Evolutionary conservation across 2,797 vertebrate genomes (phyloP), one percentile per base, ranked within the genome.

Genomic region (Trachurus trachurus): DNA sequence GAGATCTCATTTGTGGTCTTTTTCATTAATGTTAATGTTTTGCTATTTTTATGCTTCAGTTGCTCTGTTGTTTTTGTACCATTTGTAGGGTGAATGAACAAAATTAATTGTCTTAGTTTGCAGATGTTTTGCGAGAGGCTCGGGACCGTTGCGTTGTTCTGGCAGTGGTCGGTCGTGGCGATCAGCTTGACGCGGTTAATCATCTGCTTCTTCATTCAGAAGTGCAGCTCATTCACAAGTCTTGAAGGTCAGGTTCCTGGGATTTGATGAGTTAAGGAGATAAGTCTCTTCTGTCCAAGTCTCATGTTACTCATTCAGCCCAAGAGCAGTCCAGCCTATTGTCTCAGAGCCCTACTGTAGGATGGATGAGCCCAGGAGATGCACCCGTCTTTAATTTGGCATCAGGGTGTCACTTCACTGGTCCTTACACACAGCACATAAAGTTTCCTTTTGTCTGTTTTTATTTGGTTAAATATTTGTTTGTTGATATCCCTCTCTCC

Each of bases 231-330:
- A 56, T 44, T 44, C 47, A 60, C 39, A 34, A 13, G 44, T 64
- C 68, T 59, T 72, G 26, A 74, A 39, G 79, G 56, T 87, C 72
- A 72, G 73, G 86, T 91, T 84, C 59, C 77, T 67, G 42, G 56
- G 63, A 76, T 59, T 61, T 34, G 86, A 88, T 84, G 64, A 75
- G 71, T 69, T 45, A 15, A 66, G 54, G 62, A 73, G 85, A 88
- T 85, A 73, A 73, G 76, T 56, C 53, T 66, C 70, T 71, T 74
- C 65, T 64, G n/a, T 68, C 68, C n/a, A 6, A 61, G 82, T 84
- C 29, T 93, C 88, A 40, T 71, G 68, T 93, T 88, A 80, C 88
- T 63, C 61, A 69, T 75, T 80, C 15, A 70, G 34, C 21, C 73
- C 50, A 26, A 15, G 29, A 58, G 47, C 16, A 13, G 56, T 71